These are phyloP conservation scores for Melanocharis versteri DNA, from an alignment of 2,113 vertebrate genomes.

Conservation along the genomic window DNA sequence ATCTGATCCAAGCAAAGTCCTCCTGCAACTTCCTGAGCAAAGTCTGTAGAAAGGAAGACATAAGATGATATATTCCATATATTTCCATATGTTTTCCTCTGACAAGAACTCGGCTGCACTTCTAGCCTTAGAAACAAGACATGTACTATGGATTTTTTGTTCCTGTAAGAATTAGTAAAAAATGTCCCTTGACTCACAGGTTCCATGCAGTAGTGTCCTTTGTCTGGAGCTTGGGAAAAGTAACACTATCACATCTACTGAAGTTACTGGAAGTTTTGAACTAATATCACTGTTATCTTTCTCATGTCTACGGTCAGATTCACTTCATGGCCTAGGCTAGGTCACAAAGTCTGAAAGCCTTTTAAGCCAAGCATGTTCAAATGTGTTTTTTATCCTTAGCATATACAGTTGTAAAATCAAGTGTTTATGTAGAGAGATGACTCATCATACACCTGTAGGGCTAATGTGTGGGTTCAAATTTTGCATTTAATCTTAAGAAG, in stretches of 20 bases:
- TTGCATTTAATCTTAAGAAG: background rate
- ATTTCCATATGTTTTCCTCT: background rate
- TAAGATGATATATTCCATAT: background rate
- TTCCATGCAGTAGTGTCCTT: background rate
- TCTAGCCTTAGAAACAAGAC: background rate
- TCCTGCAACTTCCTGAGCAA: background rate
- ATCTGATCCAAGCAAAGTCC: background rate
- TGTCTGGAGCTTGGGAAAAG: background rate
- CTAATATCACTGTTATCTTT: background rate
- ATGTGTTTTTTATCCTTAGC: background rate
- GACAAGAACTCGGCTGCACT: background rate
- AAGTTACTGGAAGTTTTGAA: background rate
- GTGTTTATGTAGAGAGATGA: background rate
- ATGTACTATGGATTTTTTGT: background rate
- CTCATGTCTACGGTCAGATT: fast-evolving
- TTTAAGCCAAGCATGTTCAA: background rate
- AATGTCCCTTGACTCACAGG: background rate
- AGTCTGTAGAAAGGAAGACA: background rate
- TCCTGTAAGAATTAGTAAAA: background rate
- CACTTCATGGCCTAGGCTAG: background rate
- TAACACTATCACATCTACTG: background rate
- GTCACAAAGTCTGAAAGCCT: background rate
- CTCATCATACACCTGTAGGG: background rate
- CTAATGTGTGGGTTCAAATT: background rate
- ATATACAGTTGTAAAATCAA: background rate